Conservation (phyloP, 2,113 vertebrate species). For the Coturnix japonica region DNA sequence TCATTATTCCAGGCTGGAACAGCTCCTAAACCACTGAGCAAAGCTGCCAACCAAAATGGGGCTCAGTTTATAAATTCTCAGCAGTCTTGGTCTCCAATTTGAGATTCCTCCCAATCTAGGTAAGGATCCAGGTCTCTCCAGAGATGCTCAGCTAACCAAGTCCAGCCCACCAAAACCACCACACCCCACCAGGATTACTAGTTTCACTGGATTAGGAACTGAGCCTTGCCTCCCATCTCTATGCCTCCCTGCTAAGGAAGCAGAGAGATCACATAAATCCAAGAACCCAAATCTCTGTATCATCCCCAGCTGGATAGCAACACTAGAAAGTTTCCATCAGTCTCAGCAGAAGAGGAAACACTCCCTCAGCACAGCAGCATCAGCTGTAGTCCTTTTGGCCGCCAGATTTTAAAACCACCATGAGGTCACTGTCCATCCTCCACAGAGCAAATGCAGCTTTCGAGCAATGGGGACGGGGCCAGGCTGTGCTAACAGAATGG, state of each 20-base stretch:
- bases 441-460: neutral
- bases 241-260: neutral
- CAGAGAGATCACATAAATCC: neutral
- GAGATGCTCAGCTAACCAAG: neutral
- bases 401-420: neutral
- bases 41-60: neutral
- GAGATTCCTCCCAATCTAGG: neutral
- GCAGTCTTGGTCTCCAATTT: neutral
- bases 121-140: neutral
- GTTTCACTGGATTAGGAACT: conserved; percentile 4
- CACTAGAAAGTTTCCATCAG: conserved; percentile 15
- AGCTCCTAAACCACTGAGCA: neutral
- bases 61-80: neutral
- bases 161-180: neutral
- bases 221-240: neutral
- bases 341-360: neutral
- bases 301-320: conserved; percentile 10
- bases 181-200: conserved; percentile 1
- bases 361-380: neutral
- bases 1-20: neutral
- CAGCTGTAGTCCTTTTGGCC: neutral
- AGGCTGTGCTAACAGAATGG: fast-evolving
- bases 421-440: neutral
- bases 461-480: fast-evolving
- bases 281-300: neutral